phyloP scores from a whole-genome alignment of 2,888 invertebrate species.

The Globia sparganii region DNA sequence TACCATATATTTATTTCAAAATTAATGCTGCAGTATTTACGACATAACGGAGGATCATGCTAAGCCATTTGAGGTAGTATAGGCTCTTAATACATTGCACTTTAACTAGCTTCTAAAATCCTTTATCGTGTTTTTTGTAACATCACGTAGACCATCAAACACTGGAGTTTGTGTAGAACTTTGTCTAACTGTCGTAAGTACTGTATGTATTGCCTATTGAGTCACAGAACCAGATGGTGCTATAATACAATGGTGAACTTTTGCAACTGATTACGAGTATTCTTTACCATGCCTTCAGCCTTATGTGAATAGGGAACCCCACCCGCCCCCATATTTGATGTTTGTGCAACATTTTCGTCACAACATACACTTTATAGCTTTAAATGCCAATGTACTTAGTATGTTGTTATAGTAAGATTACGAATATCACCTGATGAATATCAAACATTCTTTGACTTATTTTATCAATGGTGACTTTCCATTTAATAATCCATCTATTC shows the following conservation, averaged over 20 bases:
- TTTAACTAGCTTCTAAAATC: not conserved
- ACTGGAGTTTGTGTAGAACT: not conserved
- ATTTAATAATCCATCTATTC: constrained; percentile 26
- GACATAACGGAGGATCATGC: too few relatives aligned
- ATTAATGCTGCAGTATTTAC: too few relatives aligned
- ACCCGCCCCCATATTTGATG: constrained; percentile 1
- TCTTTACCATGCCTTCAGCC: constrained; percentile 11
- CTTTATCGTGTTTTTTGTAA: not conserved
- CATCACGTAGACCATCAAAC: not conserved
- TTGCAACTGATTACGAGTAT: not conserved
- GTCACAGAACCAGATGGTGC: constrained; percentile 19
- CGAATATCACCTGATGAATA: constrained; percentile 41
- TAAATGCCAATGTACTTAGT: constrained; percentile 31
- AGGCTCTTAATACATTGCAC: not conserved
- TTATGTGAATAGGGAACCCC: not conserved
- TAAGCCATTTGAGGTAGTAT: too few relatives aligned
- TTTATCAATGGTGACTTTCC: constrained; percentile 42
- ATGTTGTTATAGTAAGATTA: constrained; percentile 37
- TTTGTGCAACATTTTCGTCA: not conserved
- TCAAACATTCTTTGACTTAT: constrained; percentile 31
- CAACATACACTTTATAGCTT: not conserved
- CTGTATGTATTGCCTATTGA: constrained; percentile 7
- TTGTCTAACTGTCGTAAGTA: not conserved
- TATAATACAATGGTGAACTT: not conserved
- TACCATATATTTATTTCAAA: too few relatives aligned